A percentile compares a stretch with the other conserved stretches of the same genome.
These are phyloP conservation scores for Pheosia tremula DNA, from an alignment of 2,888 invertebrate genomes.

Conservation along the genomic window DNA sequence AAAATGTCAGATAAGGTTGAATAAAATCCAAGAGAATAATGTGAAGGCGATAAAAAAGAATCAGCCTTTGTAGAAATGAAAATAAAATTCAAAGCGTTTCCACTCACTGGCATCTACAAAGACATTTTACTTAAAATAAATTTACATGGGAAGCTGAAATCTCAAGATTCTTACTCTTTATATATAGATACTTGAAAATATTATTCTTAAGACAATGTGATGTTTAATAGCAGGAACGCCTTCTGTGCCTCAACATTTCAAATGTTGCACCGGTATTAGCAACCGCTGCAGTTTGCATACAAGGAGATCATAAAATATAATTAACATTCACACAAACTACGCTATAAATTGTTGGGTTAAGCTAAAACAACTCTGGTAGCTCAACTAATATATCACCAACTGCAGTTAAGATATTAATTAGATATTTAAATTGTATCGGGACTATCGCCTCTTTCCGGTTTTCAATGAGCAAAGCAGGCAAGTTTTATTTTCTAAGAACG, in stretches of 20 bases:
- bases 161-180: no score
- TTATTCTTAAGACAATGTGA: no score
- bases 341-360: slow-evolving; percentile 14
- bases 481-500: background rate
- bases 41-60: no score
- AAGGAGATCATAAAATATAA: slow-evolving; percentile 27
- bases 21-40: no score
- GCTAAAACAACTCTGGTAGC: background rate
- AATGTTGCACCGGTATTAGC: slow-evolving; percentile 10
- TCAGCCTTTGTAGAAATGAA: no score
- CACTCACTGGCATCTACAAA: no score
- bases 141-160: no score
- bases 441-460: background rate
- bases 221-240: no score
- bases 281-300: slow-evolving; percentile 13
- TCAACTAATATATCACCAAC: background rate
- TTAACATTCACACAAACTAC: slow-evolving; percentile 13
- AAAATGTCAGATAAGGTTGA: no score
- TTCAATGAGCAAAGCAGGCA: background rate
- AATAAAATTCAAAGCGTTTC: no score
- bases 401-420: slow-evolving; percentile 10
- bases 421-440: background rate
- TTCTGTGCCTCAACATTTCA: background rate
- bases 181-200: no score
- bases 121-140: no score